phyloP scores from a whole-genome alignment of 2,113 vertebrate genomes.

The Apodemus sylvaticus region DNA sequence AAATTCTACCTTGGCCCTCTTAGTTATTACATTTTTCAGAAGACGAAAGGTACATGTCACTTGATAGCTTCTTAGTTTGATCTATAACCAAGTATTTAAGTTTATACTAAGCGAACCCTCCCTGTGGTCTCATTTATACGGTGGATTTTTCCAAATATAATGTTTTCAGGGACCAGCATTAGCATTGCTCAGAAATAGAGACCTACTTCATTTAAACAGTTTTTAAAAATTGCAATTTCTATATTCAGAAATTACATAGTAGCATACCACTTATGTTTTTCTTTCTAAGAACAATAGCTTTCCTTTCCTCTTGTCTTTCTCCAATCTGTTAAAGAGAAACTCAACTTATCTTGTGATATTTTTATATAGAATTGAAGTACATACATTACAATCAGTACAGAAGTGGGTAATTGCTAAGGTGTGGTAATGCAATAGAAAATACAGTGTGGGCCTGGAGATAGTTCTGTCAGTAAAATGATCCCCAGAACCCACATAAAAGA shows the following conservation, averaged over 20 bases:
- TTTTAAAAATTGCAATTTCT: neutral
- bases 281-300: neutral
- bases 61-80: neutral
- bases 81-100: neutral
- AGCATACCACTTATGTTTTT: neutral
- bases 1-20: neutral
- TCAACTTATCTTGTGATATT: neutral
- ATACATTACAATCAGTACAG: neutral
- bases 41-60: neutral
- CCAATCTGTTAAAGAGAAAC: neutral
- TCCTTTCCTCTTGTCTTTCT: neutral
- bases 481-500: neutral
- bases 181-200: slow-evolving; percentile 6
- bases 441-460: neutral
- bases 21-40: neutral
- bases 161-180: neutral
- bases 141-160: neutral
- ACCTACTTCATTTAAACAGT: neutral
- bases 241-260: neutral
- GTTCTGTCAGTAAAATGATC: neutral
- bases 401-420: neutral
- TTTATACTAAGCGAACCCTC: neutral
- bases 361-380: neutral
- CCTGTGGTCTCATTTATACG: neutral
- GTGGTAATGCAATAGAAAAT: neutral